A percentile compares a stretch with the other conserved stretches of the same genome.
Conservation (phyloP, 2,113 vertebrate species). For the Muscicapa adusta region DNA sequence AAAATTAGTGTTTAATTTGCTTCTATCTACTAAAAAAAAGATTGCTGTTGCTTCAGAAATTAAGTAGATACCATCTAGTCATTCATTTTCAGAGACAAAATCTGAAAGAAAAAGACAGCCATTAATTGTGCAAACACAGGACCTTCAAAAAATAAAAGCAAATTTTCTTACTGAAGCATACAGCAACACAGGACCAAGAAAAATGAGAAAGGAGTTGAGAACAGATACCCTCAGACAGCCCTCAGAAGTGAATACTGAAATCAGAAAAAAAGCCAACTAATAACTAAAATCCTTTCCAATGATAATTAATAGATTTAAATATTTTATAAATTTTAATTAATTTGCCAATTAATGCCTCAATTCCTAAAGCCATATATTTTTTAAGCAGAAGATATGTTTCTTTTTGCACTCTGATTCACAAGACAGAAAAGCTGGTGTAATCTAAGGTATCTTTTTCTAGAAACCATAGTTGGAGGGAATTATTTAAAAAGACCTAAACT, state of each 20-base stretch:
- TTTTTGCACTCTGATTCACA: not conserved
- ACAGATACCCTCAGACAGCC: not conserved
- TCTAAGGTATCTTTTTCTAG: not conserved
- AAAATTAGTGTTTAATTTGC: not conserved
- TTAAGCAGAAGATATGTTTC: not conserved
- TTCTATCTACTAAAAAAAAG: not conserved
- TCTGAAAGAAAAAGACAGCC: not conserved
- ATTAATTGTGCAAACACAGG: not conserved
- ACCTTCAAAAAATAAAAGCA: not conserved
- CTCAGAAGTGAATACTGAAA: not conserved
- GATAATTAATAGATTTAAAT: not conserved
- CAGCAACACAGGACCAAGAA: not conserved
- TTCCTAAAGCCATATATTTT: not conserved
- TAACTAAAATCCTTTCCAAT: not conserved
- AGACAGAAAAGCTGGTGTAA: not conserved
- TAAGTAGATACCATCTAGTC: not conserved
- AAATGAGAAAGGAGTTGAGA: not conserved
- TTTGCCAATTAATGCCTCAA: not conserved
- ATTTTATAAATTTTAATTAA: not conserved
- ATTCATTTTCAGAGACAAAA: not conserved
- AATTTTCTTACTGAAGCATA: not conserved
- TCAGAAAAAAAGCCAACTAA: not conserved
- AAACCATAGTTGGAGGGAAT: not conserved
- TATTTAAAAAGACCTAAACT: not conserved
- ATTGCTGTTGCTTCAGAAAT: not conserved